Conservation (phyloP, 2,113 vertebrate species). For the Prionailurus viverrinus region DNA sequence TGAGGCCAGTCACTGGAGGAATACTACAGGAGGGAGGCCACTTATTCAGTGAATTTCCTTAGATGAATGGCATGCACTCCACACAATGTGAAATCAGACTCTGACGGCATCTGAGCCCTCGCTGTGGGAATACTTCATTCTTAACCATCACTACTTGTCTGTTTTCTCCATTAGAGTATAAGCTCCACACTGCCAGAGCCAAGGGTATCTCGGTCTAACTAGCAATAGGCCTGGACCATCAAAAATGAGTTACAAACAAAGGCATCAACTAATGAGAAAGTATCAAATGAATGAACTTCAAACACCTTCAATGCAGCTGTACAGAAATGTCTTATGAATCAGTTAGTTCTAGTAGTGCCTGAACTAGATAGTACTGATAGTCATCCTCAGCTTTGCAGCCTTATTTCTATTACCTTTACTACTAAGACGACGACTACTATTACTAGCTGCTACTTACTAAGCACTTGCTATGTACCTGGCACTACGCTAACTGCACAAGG, state of each 20-base stretch:
- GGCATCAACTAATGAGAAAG: not conserved
- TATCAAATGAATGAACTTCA: not conserved
- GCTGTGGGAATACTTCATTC: no score
- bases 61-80: not conserved
- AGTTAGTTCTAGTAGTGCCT: not conserved
- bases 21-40: not conserved
- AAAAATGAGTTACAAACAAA: constrained; percentile 5
- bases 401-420: not conserved
- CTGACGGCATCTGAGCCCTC: not conserved
- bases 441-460: not conserved
- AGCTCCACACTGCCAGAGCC: not conserved
- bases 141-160: not conserved
- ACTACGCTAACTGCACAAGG: not conserved
- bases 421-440: not conserved
- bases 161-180: not conserved
- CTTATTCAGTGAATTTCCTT: not conserved
- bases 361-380: not conserved
- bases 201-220: not conserved
- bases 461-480: not conserved
- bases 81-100: not conserved
- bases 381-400: not conserved
- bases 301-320: not conserved
- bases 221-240: not conserved
- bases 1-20: not conserved
- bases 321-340: not conserved